phyloP scores from a whole-genome alignment of 2,797 vertebrate genomes.

The Steatocranus sp. region DNA sequence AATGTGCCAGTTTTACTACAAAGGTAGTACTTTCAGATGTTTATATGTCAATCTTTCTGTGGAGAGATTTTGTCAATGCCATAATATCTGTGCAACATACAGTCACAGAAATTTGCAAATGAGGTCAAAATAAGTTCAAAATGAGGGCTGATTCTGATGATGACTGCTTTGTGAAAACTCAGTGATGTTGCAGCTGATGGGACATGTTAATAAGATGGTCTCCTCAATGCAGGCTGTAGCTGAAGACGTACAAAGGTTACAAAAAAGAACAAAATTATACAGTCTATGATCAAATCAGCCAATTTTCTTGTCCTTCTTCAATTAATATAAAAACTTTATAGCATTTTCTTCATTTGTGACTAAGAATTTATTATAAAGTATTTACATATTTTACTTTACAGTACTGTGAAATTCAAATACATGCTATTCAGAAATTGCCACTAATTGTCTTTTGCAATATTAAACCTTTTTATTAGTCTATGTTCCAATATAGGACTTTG shows the following conservation, averaged over 20 bases:
- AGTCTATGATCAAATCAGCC: neutral
- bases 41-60: neutral
- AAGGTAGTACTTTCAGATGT: neutral
- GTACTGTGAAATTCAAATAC: neutral
- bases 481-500: neutral
- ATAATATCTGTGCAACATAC: neutral
- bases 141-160: neutral
- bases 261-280: neutral
- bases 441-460: neutral
- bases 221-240: neutral
- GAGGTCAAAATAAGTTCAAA: neutral
- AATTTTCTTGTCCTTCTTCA: fast-evolving
- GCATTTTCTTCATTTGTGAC: neutral
- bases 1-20: neutral
- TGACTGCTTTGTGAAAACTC: neutral
- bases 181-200: neutral
- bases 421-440: neutral
- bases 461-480: neutral
- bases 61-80: neutral
- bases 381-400: neutral
- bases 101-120: neutral
- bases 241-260: neutral
- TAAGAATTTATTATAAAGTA: neutral
- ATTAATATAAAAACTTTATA: fast-evolving
- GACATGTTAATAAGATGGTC: neutral